Conservation (phyloP, 2,888 invertebrate genomes). For the Desoria tigrina region DNA sequence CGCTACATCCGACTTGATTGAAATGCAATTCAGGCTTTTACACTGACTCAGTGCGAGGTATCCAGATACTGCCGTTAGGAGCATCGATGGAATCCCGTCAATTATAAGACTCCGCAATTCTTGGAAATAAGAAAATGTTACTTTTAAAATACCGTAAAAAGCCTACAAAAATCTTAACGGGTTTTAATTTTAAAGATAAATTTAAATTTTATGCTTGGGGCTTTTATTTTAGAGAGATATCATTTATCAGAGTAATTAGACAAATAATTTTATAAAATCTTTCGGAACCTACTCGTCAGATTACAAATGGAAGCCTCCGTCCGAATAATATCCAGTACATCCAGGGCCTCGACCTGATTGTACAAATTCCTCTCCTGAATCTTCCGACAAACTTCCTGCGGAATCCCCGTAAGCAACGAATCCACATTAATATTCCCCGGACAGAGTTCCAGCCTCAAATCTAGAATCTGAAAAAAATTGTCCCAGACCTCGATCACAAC, state of each 20-base stretch:
- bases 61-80: constrained; percentile 39
- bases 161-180: constrained; percentile 2
- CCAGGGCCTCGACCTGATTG: constrained; percentile 35
- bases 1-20: constrained; percentile 36
- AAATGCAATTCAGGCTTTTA: constrained; percentile 30
- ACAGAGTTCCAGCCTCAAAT: constrained; percentile 29
- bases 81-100: constrained; percentile 34
- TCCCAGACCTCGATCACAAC: constrained; percentile 36
- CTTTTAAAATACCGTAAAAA: not conserved
- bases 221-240: no score
- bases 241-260: no score
- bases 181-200: no score
- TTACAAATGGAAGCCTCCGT: constrained; percentile 38
- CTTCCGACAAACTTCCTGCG: constrained; percentile 41
- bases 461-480: constrained; percentile 17
- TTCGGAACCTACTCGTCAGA: constrained; percentile 33
- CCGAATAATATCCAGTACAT: constrained; percentile 41
- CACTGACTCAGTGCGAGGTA: constrained; percentile 41
- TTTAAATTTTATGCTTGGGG: no score
- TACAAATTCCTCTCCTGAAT: constrained; percentile 44
- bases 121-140: constrained; percentile 1
- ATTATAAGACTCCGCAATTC: constrained; percentile 35
- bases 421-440: constrained; percentile 38
- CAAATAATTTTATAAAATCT: not conserved
- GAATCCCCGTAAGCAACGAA: constrained; percentile 42